Evolutionary conservation across 2,888 invertebrate species (phyloP).

Genomic region (Helleia helle): DNA sequence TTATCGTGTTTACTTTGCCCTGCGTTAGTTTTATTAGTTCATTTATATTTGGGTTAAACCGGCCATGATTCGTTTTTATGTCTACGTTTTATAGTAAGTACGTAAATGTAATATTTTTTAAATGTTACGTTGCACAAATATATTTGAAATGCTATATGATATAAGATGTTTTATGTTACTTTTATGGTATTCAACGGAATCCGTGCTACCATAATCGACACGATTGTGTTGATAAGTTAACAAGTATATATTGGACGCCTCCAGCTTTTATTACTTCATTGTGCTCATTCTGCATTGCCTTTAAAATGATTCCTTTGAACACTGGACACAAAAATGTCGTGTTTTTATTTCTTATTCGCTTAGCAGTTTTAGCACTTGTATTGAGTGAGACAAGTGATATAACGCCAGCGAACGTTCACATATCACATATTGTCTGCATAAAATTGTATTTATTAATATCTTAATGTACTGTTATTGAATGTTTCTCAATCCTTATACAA

Average conservation of each 20-base stretch:
- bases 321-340: conserved; percentile 36
- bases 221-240: conserved; percentile 7
- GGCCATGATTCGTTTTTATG: too few relatives aligned
- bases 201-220: neutral
- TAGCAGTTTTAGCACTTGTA: conserved; percentile 48
- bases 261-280: conserved; percentile 19
- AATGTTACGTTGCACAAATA: too few relatives aligned
- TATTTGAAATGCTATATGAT: too few relatives aligned
- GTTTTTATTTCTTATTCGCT: conserved; percentile 46
- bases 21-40: conserved; percentile 3
- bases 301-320: conserved; percentile 33
- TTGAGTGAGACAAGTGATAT: conserved; percentile 55
- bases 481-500: too few relatives aligned
- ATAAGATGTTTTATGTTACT: too few relatives aligned
- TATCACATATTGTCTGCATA: conserved; percentile 25
- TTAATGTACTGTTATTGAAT: neutral
- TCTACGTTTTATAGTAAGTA: too few relatives aligned
- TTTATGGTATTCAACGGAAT: too few relatives aligned
- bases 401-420: conserved; percentile 37
- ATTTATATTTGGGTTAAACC: conserved; percentile 7
- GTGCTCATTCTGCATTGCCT: conserved; percentile 23
- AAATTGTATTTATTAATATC: conserved; percentile 2
- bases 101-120: too few relatives aligned
- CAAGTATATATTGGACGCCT: conserved; percentile 6
- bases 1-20: conserved; percentile 11